These are phyloP conservation scores for Aphaenogaster ashmeadi DNA, from an alignment of 1,140 invertebrate genomes.

Conservation along the genomic window DNA sequence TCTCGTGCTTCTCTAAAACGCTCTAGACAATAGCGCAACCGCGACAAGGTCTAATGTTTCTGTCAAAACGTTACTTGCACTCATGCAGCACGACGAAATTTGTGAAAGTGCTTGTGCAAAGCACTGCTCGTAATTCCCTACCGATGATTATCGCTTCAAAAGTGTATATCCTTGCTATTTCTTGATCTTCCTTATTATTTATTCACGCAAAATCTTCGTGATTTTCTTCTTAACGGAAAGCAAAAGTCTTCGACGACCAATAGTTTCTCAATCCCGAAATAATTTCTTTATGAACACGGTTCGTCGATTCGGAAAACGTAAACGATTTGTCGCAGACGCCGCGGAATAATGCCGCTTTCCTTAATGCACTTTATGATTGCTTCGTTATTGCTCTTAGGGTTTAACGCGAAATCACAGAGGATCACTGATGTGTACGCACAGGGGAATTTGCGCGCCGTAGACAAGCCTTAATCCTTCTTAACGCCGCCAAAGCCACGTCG, in stretches of 20 bases:
- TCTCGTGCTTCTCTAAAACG: neutral
- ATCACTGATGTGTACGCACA: neutral
- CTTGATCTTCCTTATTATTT: neutral
- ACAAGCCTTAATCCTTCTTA: conserved; percentile 40
- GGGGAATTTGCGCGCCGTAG: neutral
- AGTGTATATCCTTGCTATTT: conserved; percentile 42
- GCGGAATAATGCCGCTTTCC: neutral
- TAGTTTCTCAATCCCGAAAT: neutral
- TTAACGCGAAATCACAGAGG: conserved; percentile 40
- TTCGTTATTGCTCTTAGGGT: conserved; percentile 47
- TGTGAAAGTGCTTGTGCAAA: neutral
- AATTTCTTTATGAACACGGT: neutral
- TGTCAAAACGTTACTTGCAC: neutral
- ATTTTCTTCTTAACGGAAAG: neutral
- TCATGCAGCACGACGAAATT: neutral
- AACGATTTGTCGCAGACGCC: neutral
- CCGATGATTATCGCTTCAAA: neutral
- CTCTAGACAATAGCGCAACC: neutral
- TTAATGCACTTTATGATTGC: conserved; percentile 58
- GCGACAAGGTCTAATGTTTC: neutral
- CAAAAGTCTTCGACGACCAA: neutral
- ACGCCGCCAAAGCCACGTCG: neutral
- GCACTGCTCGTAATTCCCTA: neutral
- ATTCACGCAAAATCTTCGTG: neutral
- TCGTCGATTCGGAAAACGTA: neutral